Base-by-base conservation (phyloP, 2,888 invertebrate genomes). In the Venusia cambrica region DNA sequence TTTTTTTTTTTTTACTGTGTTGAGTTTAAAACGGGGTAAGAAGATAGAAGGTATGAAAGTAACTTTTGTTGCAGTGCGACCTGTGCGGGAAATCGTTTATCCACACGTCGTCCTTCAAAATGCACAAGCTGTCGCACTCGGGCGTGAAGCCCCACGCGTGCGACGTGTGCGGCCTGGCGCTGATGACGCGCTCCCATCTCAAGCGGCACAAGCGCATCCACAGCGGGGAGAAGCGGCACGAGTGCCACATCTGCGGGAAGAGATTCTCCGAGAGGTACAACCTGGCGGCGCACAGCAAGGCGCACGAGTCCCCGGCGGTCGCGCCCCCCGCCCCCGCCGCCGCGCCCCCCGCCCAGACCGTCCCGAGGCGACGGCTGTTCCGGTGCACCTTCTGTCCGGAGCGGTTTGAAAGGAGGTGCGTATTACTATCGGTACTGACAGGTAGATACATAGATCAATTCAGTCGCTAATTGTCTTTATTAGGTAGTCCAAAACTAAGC, bases 91-190 rank as follows among this genome's bases (percentile, higher is more conserved):
- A 90, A 73, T 88, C 89, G 44, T 91, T 90, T 73, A 87, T 91
- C 57, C 92, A 92, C 83, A 91, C 92, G 58, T 90, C 91, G 19
- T 92, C 92, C 20, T 92, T 92, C 76, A 90, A 90, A 68, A 90
- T 91, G 88, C 92, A 92, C 74, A 89, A 89, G 65, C 69, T 91
- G 61, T 89, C 90, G 13, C 92, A 92, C 73, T 85, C 88, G 20
- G 91, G 90, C 42, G 69, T 89, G 47, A 90, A 90, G 72, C 85
- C 89, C 37, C 89, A 89, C 77, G 73, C 89, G 45, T 91, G 91
- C 64, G 76, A 79, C 55, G 73, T 87, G 49, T 92, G 92, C 71
- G 89, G 90, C 8, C 73, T 90, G 30, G 88, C 88, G 44, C 85
- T 92, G 24, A 84, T 91, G 70, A 91, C 91, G 46, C 89, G 89